Conservation (phyloP, 2,113 vertebrate species). For the Arothron firmamentum region DNA sequence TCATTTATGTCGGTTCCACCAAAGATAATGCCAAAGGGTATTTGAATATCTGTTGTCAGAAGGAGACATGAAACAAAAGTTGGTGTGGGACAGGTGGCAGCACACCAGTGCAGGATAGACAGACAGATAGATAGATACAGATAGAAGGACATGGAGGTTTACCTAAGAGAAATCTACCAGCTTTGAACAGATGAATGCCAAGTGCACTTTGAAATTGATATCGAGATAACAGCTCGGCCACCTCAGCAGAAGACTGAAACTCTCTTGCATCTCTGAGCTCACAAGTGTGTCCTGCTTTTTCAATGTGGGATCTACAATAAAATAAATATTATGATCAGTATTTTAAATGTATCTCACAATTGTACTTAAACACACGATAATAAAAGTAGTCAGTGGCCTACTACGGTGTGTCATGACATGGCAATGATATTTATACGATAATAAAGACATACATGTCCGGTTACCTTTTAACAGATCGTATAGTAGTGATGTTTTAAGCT, state of each 20-base stretch:
- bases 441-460: no score
- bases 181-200: conserved; percentile 89
- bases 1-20: conserved; percentile 96
- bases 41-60: conserved; percentile 71
- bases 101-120: background rate
- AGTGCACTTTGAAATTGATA: conserved; percentile 78
- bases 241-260: conserved; percentile 72
- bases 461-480: no score
- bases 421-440: no score
- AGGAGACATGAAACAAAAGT: conserved; percentile 39
- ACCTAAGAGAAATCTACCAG: conserved; percentile 88
- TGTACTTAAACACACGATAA: background rate
- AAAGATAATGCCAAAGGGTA: conserved; percentile 91
- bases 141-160: conserved; percentile 15
- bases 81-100: conserved; percentile 5
- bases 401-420: no score
- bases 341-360: background rate
- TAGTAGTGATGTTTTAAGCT: no score
- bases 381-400: background rate
- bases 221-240: conserved; percentile 66
- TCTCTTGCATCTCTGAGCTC: conserved; percentile 79
- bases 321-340: background rate
- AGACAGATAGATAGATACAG: background rate
- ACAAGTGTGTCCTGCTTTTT: conserved; percentile 84
- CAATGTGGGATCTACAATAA: conserved; percentile 79